A percentile compares a stretch with the other conserved stretches of the same genome.
Evolutionary conservation across 2,113 vertebrate species (phyloP).

Genomic region (Pipra filicauda): DNA sequence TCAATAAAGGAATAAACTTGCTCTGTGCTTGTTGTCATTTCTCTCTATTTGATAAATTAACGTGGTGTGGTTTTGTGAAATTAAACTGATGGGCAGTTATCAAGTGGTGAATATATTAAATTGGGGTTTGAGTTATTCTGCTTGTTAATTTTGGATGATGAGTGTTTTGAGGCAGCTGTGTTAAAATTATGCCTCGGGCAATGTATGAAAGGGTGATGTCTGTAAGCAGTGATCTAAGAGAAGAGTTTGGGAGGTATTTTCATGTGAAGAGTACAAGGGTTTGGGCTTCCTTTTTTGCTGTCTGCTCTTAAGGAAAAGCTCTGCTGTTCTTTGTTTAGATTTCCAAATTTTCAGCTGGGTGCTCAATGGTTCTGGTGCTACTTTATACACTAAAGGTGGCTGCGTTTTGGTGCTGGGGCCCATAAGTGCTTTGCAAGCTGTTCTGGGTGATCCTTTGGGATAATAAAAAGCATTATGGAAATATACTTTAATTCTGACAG

Average conservation of each 20-base stretch:
- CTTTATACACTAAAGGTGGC: not conserved
- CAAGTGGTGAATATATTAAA: too few relatives aligned
- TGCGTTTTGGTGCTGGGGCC: fast-evolving
- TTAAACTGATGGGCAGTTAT: not conserved
- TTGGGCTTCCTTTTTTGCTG: not conserved
- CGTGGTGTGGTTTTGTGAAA: not conserved
- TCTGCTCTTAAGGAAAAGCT: not conserved
- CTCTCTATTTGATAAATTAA: not conserved
- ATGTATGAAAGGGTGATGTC: not conserved
- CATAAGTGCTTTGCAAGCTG: fast-evolving
- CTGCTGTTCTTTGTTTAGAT: not conserved
- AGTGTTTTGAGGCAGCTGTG: not conserved
- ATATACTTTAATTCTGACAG: fast-evolving
- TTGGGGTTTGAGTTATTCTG: not conserved
- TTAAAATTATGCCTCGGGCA: not conserved
- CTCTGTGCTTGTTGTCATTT: not conserved
- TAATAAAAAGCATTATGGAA: not conserved
- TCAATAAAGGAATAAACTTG: conserved; percentile 75
- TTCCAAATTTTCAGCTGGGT: fast-evolving
- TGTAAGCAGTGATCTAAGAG: fast-evolving
- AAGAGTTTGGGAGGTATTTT: not conserved
- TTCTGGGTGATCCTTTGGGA: not conserved
- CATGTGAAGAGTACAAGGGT: fast-evolving
- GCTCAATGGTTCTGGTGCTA: fast-evolving
- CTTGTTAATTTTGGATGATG: not conserved